Evolutionary conservation across 1,140 invertebrate species (phyloP).

Genomic region (Drosophila nebulosa): DNA sequence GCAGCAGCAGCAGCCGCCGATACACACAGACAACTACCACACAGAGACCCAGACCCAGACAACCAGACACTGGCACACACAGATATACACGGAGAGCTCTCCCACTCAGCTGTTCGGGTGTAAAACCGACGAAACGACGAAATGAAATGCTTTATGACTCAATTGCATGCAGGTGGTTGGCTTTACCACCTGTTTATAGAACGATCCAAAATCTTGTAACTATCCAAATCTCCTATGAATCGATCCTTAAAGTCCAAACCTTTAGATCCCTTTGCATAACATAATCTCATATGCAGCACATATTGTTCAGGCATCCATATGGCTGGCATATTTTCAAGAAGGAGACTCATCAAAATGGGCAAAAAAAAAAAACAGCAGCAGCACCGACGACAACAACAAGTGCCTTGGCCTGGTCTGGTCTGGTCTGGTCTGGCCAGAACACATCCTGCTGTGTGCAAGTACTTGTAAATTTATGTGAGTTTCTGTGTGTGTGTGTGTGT

Average conservation of each 20-base stretch:
- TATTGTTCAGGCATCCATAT: constrained; percentile 47
- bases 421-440: constrained; percentile 21
- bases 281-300: neutral
- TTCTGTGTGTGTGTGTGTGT: neutral
- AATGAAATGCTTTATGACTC: constrained; percentile 11
- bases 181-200: constrained; percentile 16
- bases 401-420: constrained; percentile 27
- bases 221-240: no score
- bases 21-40: constrained; percentile 15
- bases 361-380: constrained; percentile 3
- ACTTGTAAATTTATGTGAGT: constrained; percentile 28
- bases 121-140: constrained; percentile 13
- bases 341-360: constrained; percentile 25
- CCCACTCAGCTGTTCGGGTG: constrained; percentile 34
- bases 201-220: neutral
- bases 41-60: neutral
- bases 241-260: no score
- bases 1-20: constrained; percentile 4
- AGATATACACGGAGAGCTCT: neutral
- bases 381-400: constrained; percentile 54
- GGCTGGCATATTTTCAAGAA: constrained; percentile 63
- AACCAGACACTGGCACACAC: constrained; percentile 28
- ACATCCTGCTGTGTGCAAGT: constrained; percentile 52
- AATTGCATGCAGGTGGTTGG: constrained; percentile 11
- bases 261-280: neutral